Base-by-base conservation (phyloP, 2,113 vertebrate species). In the Phrynocephalus versicolor region DNA sequence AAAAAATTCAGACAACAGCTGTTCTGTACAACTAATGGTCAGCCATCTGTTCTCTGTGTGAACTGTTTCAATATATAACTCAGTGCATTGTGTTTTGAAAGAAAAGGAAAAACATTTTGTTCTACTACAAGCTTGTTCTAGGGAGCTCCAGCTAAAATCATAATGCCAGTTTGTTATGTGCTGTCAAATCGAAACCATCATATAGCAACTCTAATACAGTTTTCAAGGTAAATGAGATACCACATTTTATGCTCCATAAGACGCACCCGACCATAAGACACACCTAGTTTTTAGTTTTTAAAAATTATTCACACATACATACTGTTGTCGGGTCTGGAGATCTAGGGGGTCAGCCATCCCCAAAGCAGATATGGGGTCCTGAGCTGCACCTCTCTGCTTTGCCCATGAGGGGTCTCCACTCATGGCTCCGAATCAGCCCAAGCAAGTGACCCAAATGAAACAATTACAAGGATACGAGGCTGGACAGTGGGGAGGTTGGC, bases 341-440 rank as follows among this genome's bases (percentile, higher is more conserved):
- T n/a, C n/a, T n/a, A n/a, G n/a, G n/a, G n/a, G n/a, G n/a, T n/a
- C n/a, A n/a, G n/a, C n/a, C n/a, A n/a, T n/a, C n/a, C n/a, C n/a
- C n/a, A n/a, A n/a, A n/a, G n/a, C n/a, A n/a, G n/a, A n/a, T n/a
- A n/a, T n/a, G 21, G 6, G 18, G 4, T 6, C 18, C 15, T 18
- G 37, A 58, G 23, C 1, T 84, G 91, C 88, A 88, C 0, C 72
- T 18, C 77, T 27, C 1, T 1, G 10, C 39, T 1, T 65, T 3
- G 88, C 69, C 85, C 91, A 85, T 69, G 86, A 85, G 94, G 74
- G 79, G 5, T 51, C 93, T 84, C 91, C 88, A 75, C 71, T 87
- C 55, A 0, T 39, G 19, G 39, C 70, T 58, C 39, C 14, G 81
- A 82, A 25, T 65, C 64, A 4, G 2, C 89, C 83, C 71, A 64